Evolutionary conservation across 2,113 vertebrate species (phyloP).

Genomic region (Gadus chalcogrammus): DNA sequence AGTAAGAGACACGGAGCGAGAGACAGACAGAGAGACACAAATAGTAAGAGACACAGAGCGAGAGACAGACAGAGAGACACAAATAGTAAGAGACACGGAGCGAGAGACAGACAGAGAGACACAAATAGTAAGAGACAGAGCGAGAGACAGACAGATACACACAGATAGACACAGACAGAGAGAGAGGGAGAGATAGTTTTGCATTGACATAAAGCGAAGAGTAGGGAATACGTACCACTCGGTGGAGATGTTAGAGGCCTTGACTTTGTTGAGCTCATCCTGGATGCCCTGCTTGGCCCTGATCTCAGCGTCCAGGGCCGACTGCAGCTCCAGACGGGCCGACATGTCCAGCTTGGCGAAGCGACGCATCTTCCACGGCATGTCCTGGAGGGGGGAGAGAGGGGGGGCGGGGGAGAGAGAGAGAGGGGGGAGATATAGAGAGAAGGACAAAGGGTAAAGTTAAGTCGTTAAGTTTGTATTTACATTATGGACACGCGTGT

Average conservation of each 20-base stretch:
- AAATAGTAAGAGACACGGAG: conserved; percentile 30
- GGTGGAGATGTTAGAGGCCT: conserved; percentile 89
- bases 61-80: background rate
- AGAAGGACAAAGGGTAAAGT: background rate
- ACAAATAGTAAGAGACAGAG: background rate
- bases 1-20: conserved; percentile 30
- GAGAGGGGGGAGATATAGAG: background rate
- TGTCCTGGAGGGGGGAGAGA: conserved; percentile 76
- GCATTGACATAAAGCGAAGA: background rate
- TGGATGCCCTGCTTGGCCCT: conserved; percentile 94
- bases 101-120: too few relatives aligned
- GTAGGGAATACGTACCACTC: conserved; percentile 79
- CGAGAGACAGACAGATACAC: conserved; percentile 9
- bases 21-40: background rate
- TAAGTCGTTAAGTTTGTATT: background rate
- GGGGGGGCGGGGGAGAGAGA: background rate
- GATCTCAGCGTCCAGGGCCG: conserved; percentile 95
- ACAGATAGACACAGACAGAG: background rate
- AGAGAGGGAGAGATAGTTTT: too few relatives aligned
- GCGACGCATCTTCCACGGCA: conserved; percentile 98
- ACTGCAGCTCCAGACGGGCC: conserved; percentile 93
- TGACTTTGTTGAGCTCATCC: conserved; percentile 95
- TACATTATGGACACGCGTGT: too few relatives aligned
- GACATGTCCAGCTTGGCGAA: conserved; percentile 99
- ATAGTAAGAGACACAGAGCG: conserved; percentile 31